Evolutionary conservation across 2,888 invertebrate species (phyloP), one percentile per base, ranked within the genome.

Genomic region (Patella depressa): DNA sequence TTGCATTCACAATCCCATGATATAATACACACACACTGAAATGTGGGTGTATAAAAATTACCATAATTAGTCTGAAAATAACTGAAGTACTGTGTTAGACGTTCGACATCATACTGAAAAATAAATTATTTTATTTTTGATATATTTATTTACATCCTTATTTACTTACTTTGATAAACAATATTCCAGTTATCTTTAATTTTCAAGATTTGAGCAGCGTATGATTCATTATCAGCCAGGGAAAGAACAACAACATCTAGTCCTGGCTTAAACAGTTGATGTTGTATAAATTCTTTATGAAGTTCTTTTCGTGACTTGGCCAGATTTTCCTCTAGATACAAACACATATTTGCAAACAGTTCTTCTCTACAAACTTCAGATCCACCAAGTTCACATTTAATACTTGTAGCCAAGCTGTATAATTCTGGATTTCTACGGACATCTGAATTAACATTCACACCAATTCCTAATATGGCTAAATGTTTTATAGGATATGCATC

Each of bases 381-480:
- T 1, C 85, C 85, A 12, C 75, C 77, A 5, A 82, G 76, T 72
- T 87, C 85, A 80, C 83, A 82, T 14, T 77, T 55, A 24, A 84
- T 75, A 71, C 85, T 87, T 5, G 86, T 86, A 2, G 86, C 84
- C 9, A 84, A 71, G n/a, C 70, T 65, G 11, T 78, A 70, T 14
- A 87, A 77, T 3, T 75, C 78, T 15, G 77, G 74, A 54, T 80
- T 79, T 15, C 83, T 78, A 1, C 85, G 79, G 19, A 83, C 76
- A 71, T 86, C 85, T 14, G 83, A 80, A 74, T 87, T 87, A 3
- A 87, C 82, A 77, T 87, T 87, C 45, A 87, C 74, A 14, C 86
- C 86, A 65, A 85, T 79, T 2, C 86, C 86, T 53, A 84, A 79
- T 11, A 86, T 80, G 24, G 80, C 77, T 24, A 84, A 53, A 45